Evolutionary conservation across 2,888 invertebrate genomes (phyloP).

Genomic region (Aspidapion aeneum): DNA sequence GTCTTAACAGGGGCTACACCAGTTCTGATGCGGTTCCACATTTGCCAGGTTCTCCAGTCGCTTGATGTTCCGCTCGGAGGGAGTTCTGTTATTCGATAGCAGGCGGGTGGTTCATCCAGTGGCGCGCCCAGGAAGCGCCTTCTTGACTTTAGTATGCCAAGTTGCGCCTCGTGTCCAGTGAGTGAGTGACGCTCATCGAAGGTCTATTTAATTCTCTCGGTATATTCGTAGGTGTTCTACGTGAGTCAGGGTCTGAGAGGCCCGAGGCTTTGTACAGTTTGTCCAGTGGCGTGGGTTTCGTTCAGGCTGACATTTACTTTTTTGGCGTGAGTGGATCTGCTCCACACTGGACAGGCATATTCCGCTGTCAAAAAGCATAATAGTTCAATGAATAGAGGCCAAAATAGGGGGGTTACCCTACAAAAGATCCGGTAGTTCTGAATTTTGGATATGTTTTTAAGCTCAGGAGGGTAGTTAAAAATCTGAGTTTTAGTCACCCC

Average conservation of each 20-base stretch:
- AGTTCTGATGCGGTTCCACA: not conserved
- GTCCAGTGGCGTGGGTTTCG: not conserved
- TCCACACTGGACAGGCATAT: constrained; percentile 10
- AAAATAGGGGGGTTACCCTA: too few relatives aligned
- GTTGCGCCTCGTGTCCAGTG: not conserved
- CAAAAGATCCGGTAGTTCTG: too few relatives aligned
- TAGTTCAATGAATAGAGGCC: too few relatives aligned
- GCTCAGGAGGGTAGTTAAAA: constrained; percentile 46
- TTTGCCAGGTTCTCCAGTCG: not conserved
- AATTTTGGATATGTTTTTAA: too few relatives aligned
- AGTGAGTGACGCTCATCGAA: constrained; percentile 10
- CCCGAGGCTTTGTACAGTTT: constrained; percentile 4
- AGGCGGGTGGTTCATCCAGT: not conserved
- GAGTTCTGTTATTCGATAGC: not conserved
- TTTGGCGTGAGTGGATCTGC: constrained; percentile 7
- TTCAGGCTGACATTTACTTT: not conserved
- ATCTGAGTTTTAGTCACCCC: too few relatives aligned
- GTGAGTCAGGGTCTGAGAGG: constrained; percentile 5
- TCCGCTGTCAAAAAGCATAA: constrained; percentile 2
- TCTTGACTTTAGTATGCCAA: constrained; percentile 7
- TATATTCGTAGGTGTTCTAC: constrained; percentile 6
- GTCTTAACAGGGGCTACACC: not conserved
- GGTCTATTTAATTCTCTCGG: constrained; percentile 8
- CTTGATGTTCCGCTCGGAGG: too few relatives aligned
- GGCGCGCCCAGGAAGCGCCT: not conserved